A percentile compares a stretch with the other conserved stretches of the same genome.
phyloP scores from a whole-genome alignment of 2,797 vertebrate genomes.

The Bryconaethiops microstoma region DNA sequence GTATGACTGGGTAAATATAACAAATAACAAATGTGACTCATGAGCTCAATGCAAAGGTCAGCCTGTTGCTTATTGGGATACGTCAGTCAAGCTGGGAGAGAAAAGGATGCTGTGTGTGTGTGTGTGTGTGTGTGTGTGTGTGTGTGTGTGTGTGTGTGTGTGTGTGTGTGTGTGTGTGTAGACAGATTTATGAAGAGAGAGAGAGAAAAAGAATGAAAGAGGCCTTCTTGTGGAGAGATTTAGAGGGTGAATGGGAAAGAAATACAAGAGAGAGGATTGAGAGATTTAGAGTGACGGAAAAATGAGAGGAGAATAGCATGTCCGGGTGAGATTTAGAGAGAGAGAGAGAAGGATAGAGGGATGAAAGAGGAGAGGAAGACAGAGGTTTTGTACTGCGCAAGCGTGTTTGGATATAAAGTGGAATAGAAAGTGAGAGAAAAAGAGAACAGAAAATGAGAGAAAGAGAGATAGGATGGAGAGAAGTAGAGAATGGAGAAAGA shows the following conservation, averaged over 20 bases:
- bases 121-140: neutral
- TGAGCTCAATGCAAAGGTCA: neutral
- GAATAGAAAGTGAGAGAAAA: too few species aligned
- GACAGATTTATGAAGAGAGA: constrained; percentile 5
- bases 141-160: neutral
- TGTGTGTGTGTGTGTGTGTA: neutral
- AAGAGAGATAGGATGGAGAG: too few species aligned
- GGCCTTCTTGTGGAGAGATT: constrained; percentile 4
- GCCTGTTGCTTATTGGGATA: neutral
- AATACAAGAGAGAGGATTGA: neutral
- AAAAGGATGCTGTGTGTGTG: too few species aligned
- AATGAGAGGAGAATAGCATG: constrained; percentile 18
- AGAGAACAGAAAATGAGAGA: too few species aligned
- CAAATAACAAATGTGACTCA: neutral
- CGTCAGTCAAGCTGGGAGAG: neutral
- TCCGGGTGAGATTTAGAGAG: constrained; percentile 20
- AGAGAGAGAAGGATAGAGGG: constrained; percentile 16
- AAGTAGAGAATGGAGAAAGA: too few species aligned
- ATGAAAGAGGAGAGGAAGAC: constrained; percentile 19
- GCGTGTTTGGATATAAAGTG: neutral
- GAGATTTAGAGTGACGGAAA: constrained; percentile 29
- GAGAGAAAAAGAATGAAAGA: neutral
- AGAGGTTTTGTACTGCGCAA: neutral
- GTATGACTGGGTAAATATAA: neutral
- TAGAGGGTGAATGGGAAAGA: neutral